Evolutionary conservation across 2,888 invertebrate genomes (phyloP).

Genomic region (Blastobasis lacticolella): DNA sequence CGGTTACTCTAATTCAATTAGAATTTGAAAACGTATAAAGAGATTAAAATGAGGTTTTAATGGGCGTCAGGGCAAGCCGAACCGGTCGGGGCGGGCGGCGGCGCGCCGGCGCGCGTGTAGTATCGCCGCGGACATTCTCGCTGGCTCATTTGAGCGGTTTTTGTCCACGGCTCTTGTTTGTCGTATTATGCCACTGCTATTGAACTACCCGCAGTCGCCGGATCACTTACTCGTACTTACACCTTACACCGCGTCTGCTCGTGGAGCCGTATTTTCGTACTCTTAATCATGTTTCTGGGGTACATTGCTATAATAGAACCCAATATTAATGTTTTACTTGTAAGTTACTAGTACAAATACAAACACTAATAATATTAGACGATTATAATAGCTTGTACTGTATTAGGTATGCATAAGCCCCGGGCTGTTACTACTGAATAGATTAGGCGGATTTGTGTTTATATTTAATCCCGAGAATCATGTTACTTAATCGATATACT

Average conservation of each 20-base stretch:
- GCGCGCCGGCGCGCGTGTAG: slow-evolving; percentile 38
- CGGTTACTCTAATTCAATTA: slow-evolving; percentile 43
- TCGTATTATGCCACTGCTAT: slow-evolving; percentile 48
- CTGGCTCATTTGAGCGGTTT: slow-evolving; percentile 51
- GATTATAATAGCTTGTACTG: no score
- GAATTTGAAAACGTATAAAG: slow-evolving; percentile 37
- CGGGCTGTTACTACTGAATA: no score
- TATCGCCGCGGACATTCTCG: slow-evolving; percentile 51
- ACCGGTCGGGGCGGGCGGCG: slow-evolving; percentile 31
- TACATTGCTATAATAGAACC: no score
- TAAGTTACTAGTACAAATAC: no score
- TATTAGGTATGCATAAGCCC: no score
- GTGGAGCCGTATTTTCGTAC: slow-evolving; percentile 27
- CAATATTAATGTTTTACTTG: no score
- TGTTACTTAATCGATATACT: no score
- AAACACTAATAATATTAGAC: no score
- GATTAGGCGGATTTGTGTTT: no score
- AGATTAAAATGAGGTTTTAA: slow-evolving; percentile 44
- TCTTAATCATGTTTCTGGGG: no score
- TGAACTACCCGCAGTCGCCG: slow-evolving; percentile 28
- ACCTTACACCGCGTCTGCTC: slow-evolving; percentile 15
- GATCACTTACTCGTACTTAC: slow-evolving; percentile 42
- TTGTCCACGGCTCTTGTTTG: slow-evolving; percentile 50
- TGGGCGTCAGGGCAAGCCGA: slow-evolving; percentile 35
- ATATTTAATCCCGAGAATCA: no score